phyloP scores from a whole-genome alignment of 2,888 invertebrate genomes.

The Congeria kusceri region DNA sequence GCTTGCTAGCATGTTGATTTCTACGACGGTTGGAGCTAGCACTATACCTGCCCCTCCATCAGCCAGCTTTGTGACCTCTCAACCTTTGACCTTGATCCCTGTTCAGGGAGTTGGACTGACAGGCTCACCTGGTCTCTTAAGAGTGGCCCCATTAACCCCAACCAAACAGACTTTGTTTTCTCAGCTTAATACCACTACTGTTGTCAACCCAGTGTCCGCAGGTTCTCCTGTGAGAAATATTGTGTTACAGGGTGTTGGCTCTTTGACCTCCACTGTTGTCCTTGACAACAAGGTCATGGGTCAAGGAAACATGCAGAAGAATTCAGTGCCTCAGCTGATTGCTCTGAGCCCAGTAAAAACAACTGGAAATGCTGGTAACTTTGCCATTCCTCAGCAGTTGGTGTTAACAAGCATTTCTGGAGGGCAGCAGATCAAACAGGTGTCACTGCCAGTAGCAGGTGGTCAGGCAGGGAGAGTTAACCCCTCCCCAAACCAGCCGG shows the following conservation, averaged over 20 bases:
- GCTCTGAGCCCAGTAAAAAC: constrained; percentile 28
- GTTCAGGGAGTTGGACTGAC: constrained; percentile 3
- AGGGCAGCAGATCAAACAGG: neutral
- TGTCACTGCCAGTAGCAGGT: neutral
- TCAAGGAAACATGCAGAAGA: neutral
- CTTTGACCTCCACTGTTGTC: constrained; percentile 34
- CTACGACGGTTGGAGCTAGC: neutral
- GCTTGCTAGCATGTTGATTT: neutral
- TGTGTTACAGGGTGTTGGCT: constrained; percentile 53
- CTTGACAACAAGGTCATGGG: neutral
- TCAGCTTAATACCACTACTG: constrained; percentile 15
- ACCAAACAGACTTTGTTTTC: constrained; percentile 29
- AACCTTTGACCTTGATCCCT: constrained; percentile 36
- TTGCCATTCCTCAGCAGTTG: constrained; percentile 30
- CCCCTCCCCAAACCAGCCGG: constrained; percentile 34
- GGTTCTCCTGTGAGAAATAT: constrained; percentile 40
- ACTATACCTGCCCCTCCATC: constrained; percentile 8
- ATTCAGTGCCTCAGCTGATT: neutral
- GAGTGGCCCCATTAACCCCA: constrained; percentile 29
- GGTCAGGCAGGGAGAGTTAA: constrained; percentile 9
- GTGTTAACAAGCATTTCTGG: constrained; percentile 27
- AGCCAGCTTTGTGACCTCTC: constrained; percentile 48
- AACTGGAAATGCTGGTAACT: constrained; percentile 17
- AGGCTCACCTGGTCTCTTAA: constrained; percentile 8
- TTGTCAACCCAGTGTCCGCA: neutral